Evolutionary conservation across 2,113 vertebrate species (phyloP).

Genomic region (Bucco capensis): DNA sequence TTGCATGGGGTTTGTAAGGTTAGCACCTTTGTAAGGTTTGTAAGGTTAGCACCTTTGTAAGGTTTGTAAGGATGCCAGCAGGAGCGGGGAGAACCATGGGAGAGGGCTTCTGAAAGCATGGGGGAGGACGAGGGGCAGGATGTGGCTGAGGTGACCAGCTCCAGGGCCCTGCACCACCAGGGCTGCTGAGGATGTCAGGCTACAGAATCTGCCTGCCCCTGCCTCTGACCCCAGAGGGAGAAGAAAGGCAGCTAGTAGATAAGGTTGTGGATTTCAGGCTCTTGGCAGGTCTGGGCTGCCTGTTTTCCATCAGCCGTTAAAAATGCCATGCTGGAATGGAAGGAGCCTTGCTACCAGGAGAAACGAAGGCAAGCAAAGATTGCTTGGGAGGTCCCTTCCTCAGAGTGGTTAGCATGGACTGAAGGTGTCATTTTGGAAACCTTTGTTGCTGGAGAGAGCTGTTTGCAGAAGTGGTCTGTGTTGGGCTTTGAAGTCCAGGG

Average conservation of each 20-base stretch:
- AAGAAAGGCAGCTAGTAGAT: not conserved
- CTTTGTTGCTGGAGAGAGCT: not conserved
- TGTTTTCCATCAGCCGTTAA: slow-evolving; percentile 26
- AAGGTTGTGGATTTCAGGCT: not conserved
- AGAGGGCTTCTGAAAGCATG: not conserved
- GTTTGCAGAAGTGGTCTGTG: not conserved
- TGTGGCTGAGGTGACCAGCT: accelerated
- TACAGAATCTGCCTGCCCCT: not conserved
- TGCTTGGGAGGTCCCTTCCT: not conserved
- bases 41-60: too few species aligned
- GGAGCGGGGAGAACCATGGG: not conserved
- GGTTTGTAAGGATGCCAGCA: not conserved
- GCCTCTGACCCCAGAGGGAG: not conserved
- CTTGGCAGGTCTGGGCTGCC: not conserved
- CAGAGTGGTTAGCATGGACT: not conserved
- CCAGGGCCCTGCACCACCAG: accelerated
- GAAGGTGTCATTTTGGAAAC: not conserved
- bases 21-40: too few species aligned
- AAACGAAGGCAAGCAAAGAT: not conserved
- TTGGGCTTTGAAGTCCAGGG: not conserved
- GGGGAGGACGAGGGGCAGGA: not conserved
- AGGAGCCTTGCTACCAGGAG: not conserved
- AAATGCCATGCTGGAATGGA: not conserved
- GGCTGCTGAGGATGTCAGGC: not conserved
- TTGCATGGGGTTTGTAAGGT: accelerated